These are phyloP conservation scores for Hylaeus volcanicus DNA, from an alignment of 1,140 invertebrate species.

Conservation along the genomic window DNA sequence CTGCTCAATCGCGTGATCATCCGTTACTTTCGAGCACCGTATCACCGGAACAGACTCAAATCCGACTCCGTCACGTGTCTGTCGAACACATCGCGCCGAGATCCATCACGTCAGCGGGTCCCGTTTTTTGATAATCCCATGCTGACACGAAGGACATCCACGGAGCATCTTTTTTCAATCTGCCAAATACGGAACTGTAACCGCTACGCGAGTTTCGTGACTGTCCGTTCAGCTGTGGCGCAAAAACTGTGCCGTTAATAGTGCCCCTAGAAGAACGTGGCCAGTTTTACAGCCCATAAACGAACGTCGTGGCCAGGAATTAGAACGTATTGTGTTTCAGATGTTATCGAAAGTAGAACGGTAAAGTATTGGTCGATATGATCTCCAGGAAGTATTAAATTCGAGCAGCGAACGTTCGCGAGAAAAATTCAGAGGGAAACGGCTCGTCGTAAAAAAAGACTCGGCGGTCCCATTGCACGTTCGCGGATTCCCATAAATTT, in stretches of 20 bases:
- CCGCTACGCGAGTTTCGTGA: conserved; percentile 42
- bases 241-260: conserved; percentile 47
- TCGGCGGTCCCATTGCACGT: too few species aligned
- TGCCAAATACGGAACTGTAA: conserved; percentile 17
- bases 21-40: too few species aligned
- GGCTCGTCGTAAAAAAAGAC: neutral
- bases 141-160: neutral
- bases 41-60: too few species aligned
- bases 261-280: conserved; percentile 33
- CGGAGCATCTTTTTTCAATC: neutral
- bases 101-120: neutral
- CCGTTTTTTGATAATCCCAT: too few species aligned
- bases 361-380: conserved; percentile 11
- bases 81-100: neutral
- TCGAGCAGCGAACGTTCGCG: neutral
- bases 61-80: too few species aligned
- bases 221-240: conserved; percentile 21
- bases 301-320: conserved; percentile 41
- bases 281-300: conserved; percentile 49
- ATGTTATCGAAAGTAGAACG: conserved; percentile 46
- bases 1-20: too few species aligned
- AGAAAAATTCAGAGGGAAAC: conserved; percentile 5
- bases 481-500: too few species aligned
- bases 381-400: conserved; percentile 18
- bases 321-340: conserved; percentile 47